Base-by-base conservation (phyloP, 2,113 vertebrate species). In the Peromyscus polionotus region DNA sequence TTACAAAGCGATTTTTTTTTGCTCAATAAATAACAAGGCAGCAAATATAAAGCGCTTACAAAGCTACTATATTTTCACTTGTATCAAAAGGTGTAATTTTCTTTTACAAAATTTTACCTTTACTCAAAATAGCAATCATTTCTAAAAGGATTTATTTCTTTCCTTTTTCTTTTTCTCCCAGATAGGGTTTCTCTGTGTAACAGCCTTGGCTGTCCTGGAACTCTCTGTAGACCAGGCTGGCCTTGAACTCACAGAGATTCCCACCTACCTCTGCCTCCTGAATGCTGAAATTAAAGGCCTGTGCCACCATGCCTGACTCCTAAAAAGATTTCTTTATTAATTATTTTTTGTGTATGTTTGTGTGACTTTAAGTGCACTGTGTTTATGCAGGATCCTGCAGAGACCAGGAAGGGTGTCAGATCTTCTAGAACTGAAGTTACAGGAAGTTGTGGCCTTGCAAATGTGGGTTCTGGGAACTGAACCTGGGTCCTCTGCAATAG, bases 1-100 rank as follows among this genome's bases (percentile, higher is more conserved):
- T 31, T 81, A 87, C 16, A 54, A 3, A 81, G 28, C n/a, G 0
- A 26, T 70, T 96, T 91, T 48, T 42, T 48, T 90, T 83, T 63
- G 3, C 26, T 65, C 36, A 67, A 42, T 75, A 72, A 45, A 26
- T 73, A 17, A 59, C 2, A 93, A 95, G 57, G 4, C 79, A 83
- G 2, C 59, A 85, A 91, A 88, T 5, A 3, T 57, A 89, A 81
- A 42, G 20, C 14, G 51, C 59, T 84, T 72, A 76, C 2, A 95
- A 96, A 96, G 59, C 16, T 70, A 61, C 7, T 17, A 1, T 94
- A 48, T 5, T 67, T 93, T 93, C 14, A 28, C 80, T 70, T 85
- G 2, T 92, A 48, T 75, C 11, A 87, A 95, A 93, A 94, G 79
- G 13, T 45, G 14, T 39, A 39, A 4, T 16, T 42, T 39, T 36